phyloP scores from a whole-genome alignment of 2,113 vertebrate species.

The Isurus oxyrinchus region DNA sequence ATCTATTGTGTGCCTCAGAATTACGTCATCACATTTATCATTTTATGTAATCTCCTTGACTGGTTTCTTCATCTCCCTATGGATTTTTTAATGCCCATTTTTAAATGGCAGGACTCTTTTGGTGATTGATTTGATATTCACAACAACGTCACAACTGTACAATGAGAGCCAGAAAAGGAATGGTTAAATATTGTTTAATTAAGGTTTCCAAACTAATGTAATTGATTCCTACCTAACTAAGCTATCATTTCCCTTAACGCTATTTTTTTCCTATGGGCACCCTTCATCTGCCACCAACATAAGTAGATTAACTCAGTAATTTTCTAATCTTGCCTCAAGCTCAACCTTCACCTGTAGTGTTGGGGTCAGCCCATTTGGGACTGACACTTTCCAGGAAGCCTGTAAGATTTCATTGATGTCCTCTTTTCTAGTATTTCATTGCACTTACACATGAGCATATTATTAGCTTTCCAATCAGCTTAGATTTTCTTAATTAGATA shows the following conservation, averaged over 20 bases:
- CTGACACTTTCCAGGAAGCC: not conserved
- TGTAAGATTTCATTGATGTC: not conserved
- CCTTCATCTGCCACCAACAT: not conserved
- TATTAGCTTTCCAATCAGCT: constrained; percentile 13
- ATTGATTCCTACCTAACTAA: constrained; percentile 22
- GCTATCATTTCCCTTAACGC: not conserved
- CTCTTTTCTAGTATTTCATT: not conserved
- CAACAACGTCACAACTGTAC: not conserved
- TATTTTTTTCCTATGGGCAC: not conserved
- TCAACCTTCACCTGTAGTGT: constrained; percentile 11
- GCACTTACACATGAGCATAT: not conserved
- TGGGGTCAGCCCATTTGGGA: constrained; percentile 25
- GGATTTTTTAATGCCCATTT: too few relatives aligned
- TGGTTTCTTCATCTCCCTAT: not conserved
- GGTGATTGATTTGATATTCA: not conserved
- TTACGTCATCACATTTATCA: not conserved
- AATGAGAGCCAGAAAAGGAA: not conserved
- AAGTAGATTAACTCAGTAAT: constrained; percentile 6
- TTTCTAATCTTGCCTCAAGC: constrained; percentile 31
- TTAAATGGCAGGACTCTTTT: not conserved
- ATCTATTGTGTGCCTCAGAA: too few relatives aligned
- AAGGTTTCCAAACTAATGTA: not conserved
- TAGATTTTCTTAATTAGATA: constrained; percentile 30
- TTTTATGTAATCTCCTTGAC: not conserved
- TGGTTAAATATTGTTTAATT: constrained; percentile 29